Conservation (phyloP, 1,140 invertebrate genomes). For the Plectrocnemia conspersa region DNA sequence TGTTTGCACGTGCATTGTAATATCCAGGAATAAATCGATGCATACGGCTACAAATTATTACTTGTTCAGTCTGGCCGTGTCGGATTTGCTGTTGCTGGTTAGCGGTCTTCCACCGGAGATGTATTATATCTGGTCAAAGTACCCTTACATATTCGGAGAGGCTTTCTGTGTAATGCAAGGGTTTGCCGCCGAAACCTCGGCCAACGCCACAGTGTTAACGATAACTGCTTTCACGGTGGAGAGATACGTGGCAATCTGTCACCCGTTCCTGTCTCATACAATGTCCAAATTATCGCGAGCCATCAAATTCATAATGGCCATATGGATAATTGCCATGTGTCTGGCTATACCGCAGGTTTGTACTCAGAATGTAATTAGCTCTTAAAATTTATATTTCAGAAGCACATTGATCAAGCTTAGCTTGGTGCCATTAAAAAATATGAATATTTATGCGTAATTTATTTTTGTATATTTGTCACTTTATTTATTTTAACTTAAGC, state of each 20-base stretch:
- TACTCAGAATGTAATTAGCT: constrained; percentile 3
- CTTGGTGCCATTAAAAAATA: neutral
- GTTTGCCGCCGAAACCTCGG: constrained; percentile 82
- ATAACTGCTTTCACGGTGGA: constrained; percentile 79
- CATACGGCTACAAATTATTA: constrained; percentile 92
- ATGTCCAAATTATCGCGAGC: constrained; percentile 77
- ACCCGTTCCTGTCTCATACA: constrained; percentile 72
- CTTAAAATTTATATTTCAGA: too few species aligned
- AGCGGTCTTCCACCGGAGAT: constrained; percentile 80
- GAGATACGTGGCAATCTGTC: constrained; percentile 73
- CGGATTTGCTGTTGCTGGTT: constrained; percentile 84
- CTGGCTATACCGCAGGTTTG: constrained; percentile 72
- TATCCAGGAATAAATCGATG: constrained; percentile 84
- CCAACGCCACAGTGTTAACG: constrained; percentile 87
- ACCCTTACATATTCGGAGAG: constrained; percentile 84
- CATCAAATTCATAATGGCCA: constrained; percentile 64
- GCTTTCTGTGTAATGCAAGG: constrained; percentile 80
- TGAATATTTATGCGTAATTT: too few species aligned
- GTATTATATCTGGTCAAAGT: constrained; percentile 80
- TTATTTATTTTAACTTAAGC: too few species aligned
- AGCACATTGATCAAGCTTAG: too few species aligned
- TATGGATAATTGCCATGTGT: constrained; percentile 67
- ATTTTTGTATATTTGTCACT: too few species aligned
- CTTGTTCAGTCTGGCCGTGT: constrained; percentile 87
- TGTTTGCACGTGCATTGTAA: constrained; percentile 88